Percentiles rank a stretch among this genome's conserved stretches.
These are phyloP conservation scores for Ceratoteleas bidentatus DNA, from an alignment of 1,140 invertebrate species.

Conservation along the genomic window DNA sequence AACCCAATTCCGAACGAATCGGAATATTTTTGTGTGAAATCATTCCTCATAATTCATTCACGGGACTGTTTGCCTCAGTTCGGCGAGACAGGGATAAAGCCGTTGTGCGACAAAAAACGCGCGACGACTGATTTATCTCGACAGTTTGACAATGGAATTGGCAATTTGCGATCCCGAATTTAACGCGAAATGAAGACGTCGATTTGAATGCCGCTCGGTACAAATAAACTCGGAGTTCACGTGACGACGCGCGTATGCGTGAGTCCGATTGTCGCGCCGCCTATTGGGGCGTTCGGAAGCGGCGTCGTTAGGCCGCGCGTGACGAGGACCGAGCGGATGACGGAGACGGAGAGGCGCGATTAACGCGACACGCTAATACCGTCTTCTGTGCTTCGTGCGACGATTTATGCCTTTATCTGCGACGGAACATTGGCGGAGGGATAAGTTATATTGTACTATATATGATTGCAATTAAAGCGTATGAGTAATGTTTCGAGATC, in stretches of 20 bases:
- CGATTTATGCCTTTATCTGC: constrained; percentile 13
- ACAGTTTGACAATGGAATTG: constrained; percentile 27
- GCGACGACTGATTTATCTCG: constrained; percentile 3
- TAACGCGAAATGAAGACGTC: constrained; percentile 35
- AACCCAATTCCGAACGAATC: too few relatives aligned
- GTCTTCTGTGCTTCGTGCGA: constrained; percentile 16
- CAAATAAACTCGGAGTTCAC: constrained; percentile 49
- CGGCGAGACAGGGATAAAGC: background rate
- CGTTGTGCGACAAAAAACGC: background rate
- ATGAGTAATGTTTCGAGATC: too few relatives aligned
- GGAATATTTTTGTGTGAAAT: too few relatives aligned
- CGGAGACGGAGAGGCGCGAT: constrained; percentile 30
- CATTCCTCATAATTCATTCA: too few relatives aligned
- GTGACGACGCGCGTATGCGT: constrained; percentile 17
- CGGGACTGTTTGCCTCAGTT: background rate
- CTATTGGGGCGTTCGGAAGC: constrained; percentile 51
- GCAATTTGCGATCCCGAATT: constrained; percentile 24
- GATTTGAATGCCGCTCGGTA: constrained; percentile 39
- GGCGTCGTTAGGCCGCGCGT: constrained; percentile 23
- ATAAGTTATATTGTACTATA: too few relatives aligned
- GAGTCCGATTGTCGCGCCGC: constrained; percentile 26
- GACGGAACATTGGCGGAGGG: too few relatives aligned
- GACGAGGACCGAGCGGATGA: constrained; percentile 10
- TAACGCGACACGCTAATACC: constrained; percentile 23
- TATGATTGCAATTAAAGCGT: too few relatives aligned